phyloP scores from a whole-genome alignment of 2,113 vertebrate genomes.

The Bufo gargarizans region DNA sequence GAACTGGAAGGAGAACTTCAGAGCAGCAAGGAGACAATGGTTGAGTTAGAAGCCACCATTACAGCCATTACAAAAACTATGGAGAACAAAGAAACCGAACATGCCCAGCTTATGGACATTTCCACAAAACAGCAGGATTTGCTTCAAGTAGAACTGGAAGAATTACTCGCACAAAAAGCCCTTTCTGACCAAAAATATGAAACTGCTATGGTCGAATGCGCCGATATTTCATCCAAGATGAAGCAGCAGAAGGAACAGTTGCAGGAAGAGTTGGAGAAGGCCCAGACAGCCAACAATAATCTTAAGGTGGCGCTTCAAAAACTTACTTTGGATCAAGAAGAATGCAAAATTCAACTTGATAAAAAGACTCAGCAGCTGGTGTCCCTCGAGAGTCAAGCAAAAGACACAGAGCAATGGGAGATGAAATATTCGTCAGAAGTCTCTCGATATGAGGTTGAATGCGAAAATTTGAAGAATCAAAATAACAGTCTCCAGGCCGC shows the following conservation, averaged over 20 bases:
- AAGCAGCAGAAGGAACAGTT: slow-evolving; percentile 69
- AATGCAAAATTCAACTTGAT: slow-evolving; percentile 61
- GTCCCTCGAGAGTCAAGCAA: slow-evolving; percentile 63
- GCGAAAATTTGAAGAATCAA: slow-evolving; percentile 62
- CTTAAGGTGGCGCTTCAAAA: slow-evolving; percentile 60
- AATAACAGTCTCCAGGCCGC: slow-evolving; percentile 59
- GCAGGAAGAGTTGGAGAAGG: slow-evolving; percentile 65
- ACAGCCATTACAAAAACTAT: slow-evolving; percentile 61
- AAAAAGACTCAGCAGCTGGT: slow-evolving; percentile 63
- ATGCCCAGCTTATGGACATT: slow-evolving; percentile 61
- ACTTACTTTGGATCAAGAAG: slow-evolving; percentile 66
- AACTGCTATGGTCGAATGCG: slow-evolving; percentile 60
- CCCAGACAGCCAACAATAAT: slow-evolving; percentile 60
- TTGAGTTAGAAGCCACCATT: slow-evolving; percentile 61
- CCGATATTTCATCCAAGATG: slow-evolving; percentile 61
- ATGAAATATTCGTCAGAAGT: slow-evolving; percentile 18
- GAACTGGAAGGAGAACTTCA: slow-evolving; percentile 69
- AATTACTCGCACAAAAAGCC: slow-evolving; percentile 63
- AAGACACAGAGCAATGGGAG: slow-evolving; percentile 61
- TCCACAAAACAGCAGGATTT: slow-evolving; percentile 62
- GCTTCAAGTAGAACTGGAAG: slow-evolving; percentile 72
- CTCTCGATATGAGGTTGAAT: slow-evolving; percentile 60
- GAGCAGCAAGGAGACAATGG: slow-evolving; percentile 62
- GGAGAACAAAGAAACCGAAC: slow-evolving; percentile 69
- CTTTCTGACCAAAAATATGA: slow-evolving; percentile 64